Evolutionary conservation across 1,140 invertebrate genomes (phyloP), one percentile per base, ranked within the genome.

Genomic region (Eueides isabella): DNA sequence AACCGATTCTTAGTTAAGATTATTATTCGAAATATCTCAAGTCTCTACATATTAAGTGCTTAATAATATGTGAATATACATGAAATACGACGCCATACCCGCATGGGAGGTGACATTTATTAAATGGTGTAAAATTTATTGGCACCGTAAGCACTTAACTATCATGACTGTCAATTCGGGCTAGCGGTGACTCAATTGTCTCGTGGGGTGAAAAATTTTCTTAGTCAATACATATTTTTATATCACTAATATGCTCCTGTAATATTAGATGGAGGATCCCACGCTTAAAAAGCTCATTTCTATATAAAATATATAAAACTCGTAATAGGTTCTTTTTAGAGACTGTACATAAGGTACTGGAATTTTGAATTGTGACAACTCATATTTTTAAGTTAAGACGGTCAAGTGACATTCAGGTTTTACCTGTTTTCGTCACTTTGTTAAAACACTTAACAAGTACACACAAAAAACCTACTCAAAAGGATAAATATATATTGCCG

Each of bases 111-210:
- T 79, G 77, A 80, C 78, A 71, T 82, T 80, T 82, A 82, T 83
- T 81, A 85, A 85, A 79, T 79, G 70, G 77, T 78, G 73, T 83
- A 80, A 84, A 82, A 85, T 84, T 85, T 81, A 85, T 83, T 78
- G 78, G 65, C 74, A 38, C 44, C 61, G 67, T 72, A 70, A 71
- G 28, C 66, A 63, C 64, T 71, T 77, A 70, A 75, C 68, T 77
- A 79, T 79, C 75, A 64, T 79, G 78, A 79, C 38, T 77, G 77
- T 73, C 75, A 71, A 77, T 79, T 81, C 78, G 61, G 63, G 41
- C 64, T 75, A 65, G 67, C 77, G 61, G 76, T 79, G 76, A 81
- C 71, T 76, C 78, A 80, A 81, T 81, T 82, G 77, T 72, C 44
- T 73, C 64, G 62, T 75, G 44, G 66, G 44, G 65, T 44, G 65